Evolutionary conservation across 23 tunicate genomes (phyloP), one percentile per base, ranked within the genome.

Genomic region (Phallusia fumigata): DNA sequence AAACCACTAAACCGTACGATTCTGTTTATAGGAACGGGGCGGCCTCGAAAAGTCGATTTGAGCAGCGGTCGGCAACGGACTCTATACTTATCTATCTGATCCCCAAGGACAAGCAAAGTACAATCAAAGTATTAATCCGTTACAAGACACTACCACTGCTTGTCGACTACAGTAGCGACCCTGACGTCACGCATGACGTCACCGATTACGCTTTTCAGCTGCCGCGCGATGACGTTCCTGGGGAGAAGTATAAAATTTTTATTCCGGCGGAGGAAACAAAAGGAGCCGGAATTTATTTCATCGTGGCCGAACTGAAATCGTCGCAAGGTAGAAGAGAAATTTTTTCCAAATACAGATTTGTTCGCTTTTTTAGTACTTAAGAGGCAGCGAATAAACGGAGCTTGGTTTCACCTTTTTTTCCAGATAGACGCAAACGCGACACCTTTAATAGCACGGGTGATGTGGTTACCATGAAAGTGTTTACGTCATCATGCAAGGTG

Each of bases 221-320:
- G 30, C 89, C 89, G 12, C 19, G 0, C 16, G 31, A 28, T 51
- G 83, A 79, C 15, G 76, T 19, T 31, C 6, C 36, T 36, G 51
- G 10, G 35, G 82, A 84, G 18, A 44, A 34, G 2, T 85, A 78
- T 49, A 79, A 79, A 49, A 31, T 85, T 1, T 85, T 85, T 36
- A 65, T 85, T 28, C 79, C 89, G 22, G 24, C 78, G 11, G 65
- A 85, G 40, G 26, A 79, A 26, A 32, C 65, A 30, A 85, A 79
- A 35, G 89, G 89, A 30, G n/a, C 69, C 3, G 89, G 89, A 76
- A 65, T 36, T 76, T 85, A 85, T 44, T 85, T 79, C 40, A 24
- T 85, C n/a, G 33, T 31, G 53, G 18, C 64, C 2, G 75, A 73
- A 52, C 35, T 31, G 2, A 32, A 11, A 33, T 31, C 18, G 21